A percentile compares a stretch with the other conserved stretches of the same genome.
These are phyloP conservation scores for Meandrusa payeni DNA, from an alignment of 2,888 invertebrate species.

Conservation along the genomic window DNA sequence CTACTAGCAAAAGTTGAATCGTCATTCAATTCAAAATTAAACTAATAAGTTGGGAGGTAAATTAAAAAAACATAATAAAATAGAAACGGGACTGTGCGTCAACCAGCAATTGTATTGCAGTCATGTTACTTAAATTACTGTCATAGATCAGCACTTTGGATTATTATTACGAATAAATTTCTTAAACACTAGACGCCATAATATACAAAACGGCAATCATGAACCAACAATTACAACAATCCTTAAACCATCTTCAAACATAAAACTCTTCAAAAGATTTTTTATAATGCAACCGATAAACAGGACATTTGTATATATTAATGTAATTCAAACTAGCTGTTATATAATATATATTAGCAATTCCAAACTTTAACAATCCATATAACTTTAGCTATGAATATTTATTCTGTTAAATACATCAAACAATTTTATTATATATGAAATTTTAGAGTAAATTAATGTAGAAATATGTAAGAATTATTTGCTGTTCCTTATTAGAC, in stretches of 20 bases:
- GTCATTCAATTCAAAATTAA: slow-evolving; percentile 15
- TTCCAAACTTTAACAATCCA: slow-evolving; percentile 55
- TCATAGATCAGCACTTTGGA: slow-evolving; percentile 40
- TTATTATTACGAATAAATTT: slow-evolving; percentile 29
- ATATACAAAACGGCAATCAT: slow-evolving; percentile 6
- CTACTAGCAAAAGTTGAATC: slow-evolving; percentile 21
- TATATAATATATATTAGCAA: slow-evolving; percentile 18
- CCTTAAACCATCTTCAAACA: slow-evolving; percentile 13
- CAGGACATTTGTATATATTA: slow-evolving; percentile 17
- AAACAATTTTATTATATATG: no score
- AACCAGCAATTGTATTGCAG: slow-evolving; percentile 19
- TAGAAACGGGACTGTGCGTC: slow-evolving; percentile 12
- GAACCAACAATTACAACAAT: slow-evolving; percentile 18
- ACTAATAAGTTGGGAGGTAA: background rate
- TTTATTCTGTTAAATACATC: background rate
- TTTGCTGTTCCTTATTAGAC: no score
- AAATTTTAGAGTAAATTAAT: no score
- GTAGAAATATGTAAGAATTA: no score
- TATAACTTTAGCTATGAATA: slow-evolving; percentile 30
- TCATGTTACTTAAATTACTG: slow-evolving; percentile 6
- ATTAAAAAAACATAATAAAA: background rate
- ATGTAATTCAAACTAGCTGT: slow-evolving; percentile 5
- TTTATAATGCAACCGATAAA: slow-evolving; percentile 9
- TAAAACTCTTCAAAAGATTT: background rate
- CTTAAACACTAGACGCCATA: slow-evolving; percentile 24